Conservation (phyloP, 2,888 invertebrate species). For the Caenorhabditis panamensis region DNA sequence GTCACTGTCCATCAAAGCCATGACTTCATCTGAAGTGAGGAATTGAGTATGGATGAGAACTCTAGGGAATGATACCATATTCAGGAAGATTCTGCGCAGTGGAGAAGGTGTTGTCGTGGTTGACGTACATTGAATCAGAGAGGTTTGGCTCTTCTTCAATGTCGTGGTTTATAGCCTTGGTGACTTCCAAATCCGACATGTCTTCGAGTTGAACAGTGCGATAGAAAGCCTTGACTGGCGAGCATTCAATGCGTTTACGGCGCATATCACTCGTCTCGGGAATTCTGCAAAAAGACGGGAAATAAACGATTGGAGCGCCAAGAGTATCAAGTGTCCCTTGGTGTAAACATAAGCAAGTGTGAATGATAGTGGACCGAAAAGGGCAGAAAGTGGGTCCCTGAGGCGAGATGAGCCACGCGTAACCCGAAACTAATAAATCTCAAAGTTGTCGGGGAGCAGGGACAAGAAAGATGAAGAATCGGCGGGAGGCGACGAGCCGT, state of each 20-base stretch:
- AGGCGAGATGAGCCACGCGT: conserved; percentile 27
- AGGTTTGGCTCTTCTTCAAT: conserved; percentile 63
- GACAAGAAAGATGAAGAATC: conserved; percentile 19
- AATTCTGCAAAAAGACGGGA: conserved; percentile 32
- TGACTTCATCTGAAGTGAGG: conserved; percentile 73
- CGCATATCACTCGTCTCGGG: conserved; percentile 56
- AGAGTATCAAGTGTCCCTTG: conserved; percentile 35
- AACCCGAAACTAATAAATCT: conserved; percentile 57
- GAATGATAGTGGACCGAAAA: conserved; percentile 32
- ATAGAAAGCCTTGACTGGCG: conserved; percentile 70
- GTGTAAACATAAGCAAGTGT: conserved; percentile 19
- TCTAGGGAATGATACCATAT: no score
- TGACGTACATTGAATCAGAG: conserved; percentile 73
- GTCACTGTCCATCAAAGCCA: conserved; percentile 67
- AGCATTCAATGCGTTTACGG: conserved; percentile 60
- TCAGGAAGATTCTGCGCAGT: conserved; percentile 59
- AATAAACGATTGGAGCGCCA: conserved; percentile 35
- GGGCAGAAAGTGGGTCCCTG: conserved; percentile 29
- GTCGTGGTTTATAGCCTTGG: conserved; percentile 61
- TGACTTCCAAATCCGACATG: conserved; percentile 66
- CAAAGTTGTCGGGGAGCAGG: conserved; percentile 42
- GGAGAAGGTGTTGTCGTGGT: conserved; percentile 61
- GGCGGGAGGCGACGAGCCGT: conserved; percentile 34
- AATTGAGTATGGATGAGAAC: no score
- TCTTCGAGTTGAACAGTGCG: conserved; percentile 68